These are phyloP conservation scores for Tarsius wallacei DNA, from an alignment of 2,797 vertebrate genomes.

Conservation along the genomic window DNA sequence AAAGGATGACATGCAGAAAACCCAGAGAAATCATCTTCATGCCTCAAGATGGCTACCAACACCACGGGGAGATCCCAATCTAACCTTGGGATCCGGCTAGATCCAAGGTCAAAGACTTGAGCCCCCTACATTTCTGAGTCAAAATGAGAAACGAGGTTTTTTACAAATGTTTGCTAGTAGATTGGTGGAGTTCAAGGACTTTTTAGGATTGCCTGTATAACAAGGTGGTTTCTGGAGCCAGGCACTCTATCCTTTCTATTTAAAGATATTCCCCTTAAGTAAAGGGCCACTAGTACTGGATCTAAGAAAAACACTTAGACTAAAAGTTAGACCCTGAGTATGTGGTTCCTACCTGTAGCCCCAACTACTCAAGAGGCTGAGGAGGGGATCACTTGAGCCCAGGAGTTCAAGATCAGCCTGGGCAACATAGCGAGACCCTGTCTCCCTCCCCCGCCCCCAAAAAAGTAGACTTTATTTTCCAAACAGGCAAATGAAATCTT, in stretches of 20 bases:
- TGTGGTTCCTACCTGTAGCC: no score
- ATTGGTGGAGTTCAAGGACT: neutral
- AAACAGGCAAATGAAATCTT: neutral
- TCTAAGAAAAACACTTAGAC: neutral
- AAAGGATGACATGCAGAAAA: neutral
- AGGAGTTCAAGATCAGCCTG: no score
- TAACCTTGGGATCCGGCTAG: neutral
- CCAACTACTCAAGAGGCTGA: no score
- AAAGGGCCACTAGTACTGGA: neutral
- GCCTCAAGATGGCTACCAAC: rapidly evolving
- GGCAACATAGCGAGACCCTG: no score
- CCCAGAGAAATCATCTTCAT: neutral
- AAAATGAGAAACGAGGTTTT: neutral
- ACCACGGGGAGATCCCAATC: neutral
- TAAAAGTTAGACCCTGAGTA: neutral
- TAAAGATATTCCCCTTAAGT: neutral
- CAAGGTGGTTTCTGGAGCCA: neutral
- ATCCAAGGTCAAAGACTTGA: neutral
- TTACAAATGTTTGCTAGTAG: neutral
- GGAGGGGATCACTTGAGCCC: no score
- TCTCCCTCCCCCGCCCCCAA: no score
- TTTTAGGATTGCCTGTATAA: neutral
- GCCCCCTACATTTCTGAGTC: neutral
- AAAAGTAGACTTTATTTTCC: neutral
- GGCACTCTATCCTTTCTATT: neutral